Base-by-base conservation (phyloP, 1,140 invertebrate species). In the Halictus rubicundus region DNA sequence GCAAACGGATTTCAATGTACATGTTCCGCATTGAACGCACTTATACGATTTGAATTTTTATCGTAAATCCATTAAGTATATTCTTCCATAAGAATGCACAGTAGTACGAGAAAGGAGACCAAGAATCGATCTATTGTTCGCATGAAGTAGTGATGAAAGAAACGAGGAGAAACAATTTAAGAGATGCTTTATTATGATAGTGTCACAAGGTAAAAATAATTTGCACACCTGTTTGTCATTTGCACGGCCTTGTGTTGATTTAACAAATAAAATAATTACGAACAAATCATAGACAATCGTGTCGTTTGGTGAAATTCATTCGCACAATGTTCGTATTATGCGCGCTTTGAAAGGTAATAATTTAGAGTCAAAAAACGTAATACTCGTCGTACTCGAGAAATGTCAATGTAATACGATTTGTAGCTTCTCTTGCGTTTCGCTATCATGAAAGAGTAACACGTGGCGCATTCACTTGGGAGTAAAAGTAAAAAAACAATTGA, bases 1-100 rank as follows among this genome's bases (percentile, higher is more conserved):
- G 23, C 71, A 78, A 78, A 78, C 68, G 76, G 68, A 71, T 71
- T 78, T 71, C 32, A 39, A 37, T 78, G n/a, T 71, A 69, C 4
- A 7, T 32, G 16, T 63, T 37, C 27, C 21, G 25, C 52, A 19
- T 64, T 78, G 27, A n/a, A 64, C 16, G 23, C 27, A 21, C 6
- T 78, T 71, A 42, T 7, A 2, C 3, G 7, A 72, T 37, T 42
- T 57, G 14, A 32, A 9, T 72, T 57, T 78, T 32, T 21, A 46
- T 32, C 2, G 1, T 3, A 21, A 59, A 37, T 25, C 0, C n/a
- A 5, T 60, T 32, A n/a, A n/a, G n/a, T n/a, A 59, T 39, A 57
- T 27, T 68, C 14, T 68, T 60, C 0, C 7, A 27, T 46, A 12
- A 76, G 5, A 37, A 60, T 76, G 52, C 10, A 9, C 49, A 6